Percentiles rank a stretch among this genome's conserved stretches.
These are phyloP conservation scores for Hylyphantes graminicola DNA, from an alignment of 1,140 invertebrate genomes.

Conservation along the genomic window DNA sequence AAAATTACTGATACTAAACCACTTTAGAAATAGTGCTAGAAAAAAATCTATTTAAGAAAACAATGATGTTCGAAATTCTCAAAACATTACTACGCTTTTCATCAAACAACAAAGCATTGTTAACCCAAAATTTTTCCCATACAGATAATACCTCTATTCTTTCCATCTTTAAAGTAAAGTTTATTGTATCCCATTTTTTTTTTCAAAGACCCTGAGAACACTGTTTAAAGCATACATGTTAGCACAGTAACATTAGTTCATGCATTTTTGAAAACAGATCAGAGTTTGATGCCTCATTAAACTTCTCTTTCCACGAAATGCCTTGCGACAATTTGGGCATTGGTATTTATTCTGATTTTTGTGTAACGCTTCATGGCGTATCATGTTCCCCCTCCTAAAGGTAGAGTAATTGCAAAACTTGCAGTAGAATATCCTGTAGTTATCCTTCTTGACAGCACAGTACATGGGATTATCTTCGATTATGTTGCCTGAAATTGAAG, in stretches of 20 bases:
- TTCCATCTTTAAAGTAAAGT: background rate
- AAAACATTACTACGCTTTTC: too few species aligned
- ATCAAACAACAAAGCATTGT: background rate
- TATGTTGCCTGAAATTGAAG: too few species aligned
- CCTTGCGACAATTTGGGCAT: background rate
- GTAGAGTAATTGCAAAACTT: background rate
- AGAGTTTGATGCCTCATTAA: constrained; percentile 63
- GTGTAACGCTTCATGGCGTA: background rate
- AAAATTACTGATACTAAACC: too few species aligned
- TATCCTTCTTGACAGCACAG: too few species aligned
- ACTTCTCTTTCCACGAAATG: background rate
- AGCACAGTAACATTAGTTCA: too few species aligned
- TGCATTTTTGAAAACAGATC: too few species aligned
- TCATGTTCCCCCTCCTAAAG: background rate
- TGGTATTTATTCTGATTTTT: background rate
- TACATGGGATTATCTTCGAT: too few species aligned
- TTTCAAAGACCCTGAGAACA: background rate
- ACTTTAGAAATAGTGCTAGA: too few species aligned
- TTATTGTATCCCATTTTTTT: background rate
- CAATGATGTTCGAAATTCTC: too few species aligned
- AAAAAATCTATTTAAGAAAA: too few species aligned
- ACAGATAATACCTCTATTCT: too few species aligned
- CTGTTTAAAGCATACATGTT: background rate
- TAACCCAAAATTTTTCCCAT: background rate
- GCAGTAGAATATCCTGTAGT: background rate